phyloP scores from a whole-genome alignment of 2,113 vertebrate genomes.

The Herpailurus yagouaroundi region DNA sequence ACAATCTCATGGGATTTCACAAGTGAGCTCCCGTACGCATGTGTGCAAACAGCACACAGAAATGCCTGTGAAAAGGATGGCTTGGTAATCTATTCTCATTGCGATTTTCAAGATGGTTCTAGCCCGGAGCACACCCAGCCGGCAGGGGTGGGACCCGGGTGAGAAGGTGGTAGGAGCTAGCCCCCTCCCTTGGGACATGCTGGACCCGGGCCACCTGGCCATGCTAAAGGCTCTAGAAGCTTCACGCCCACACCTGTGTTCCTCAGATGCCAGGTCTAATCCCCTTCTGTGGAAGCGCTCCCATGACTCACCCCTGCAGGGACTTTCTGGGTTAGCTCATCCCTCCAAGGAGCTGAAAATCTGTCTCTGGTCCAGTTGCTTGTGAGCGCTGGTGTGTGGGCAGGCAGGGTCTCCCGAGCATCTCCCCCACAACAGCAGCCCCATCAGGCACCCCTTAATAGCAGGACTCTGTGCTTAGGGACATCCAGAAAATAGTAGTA shows the following conservation, averaged over 20 bases:
- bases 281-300: fast-evolving
- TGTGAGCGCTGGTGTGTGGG: fast-evolving
- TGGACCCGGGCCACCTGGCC: background rate
- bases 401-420: background rate
- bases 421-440: background rate
- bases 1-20: background rate
- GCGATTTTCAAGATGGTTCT: background rate
- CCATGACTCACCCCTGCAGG: fast-evolving
- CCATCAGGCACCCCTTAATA: fast-evolving
- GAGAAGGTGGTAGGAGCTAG: background rate
- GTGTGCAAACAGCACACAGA: too few species aligned
- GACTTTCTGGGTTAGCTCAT: background rate
- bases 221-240: background rate
- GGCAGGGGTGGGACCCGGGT: background rate
- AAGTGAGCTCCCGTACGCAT: background rate
- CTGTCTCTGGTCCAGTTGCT: too few species aligned
- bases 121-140: fast-evolving
- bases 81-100: fast-evolving
- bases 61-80: background rate
- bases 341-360: fast-evolving
- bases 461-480: fast-evolving
- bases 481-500: background rate
- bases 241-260: fast-evolving
- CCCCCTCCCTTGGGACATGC: background rate
- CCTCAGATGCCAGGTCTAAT: too few species aligned